These are phyloP conservation scores for Tetranychus cinnabarinus DNA, from an alignment of 1,140 invertebrate genomes.

Conservation along the genomic window DNA sequence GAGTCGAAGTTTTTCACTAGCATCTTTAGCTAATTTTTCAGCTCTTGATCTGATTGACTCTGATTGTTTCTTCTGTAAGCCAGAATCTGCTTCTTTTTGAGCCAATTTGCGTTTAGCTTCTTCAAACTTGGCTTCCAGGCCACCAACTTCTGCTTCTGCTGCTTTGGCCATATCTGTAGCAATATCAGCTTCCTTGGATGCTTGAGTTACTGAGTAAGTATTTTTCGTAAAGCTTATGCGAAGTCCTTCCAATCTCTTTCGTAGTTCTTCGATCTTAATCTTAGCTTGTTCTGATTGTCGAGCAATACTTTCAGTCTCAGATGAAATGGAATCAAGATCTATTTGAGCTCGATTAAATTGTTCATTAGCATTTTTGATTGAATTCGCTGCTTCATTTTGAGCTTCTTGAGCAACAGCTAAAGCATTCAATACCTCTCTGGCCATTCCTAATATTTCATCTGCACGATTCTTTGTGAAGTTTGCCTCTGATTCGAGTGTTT, in stretches of 20 bases:
- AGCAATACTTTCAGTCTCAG: slow-evolving; percentile 44
- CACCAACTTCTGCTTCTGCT: slow-evolving; percentile 23
- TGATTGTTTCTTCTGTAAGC: slow-evolving; percentile 40
- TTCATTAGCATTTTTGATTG: slow-evolving; percentile 49
- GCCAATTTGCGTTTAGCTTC: slow-evolving; percentile 31
- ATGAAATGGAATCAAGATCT: slow-evolving; percentile 42
- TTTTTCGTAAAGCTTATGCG: slow-evolving; percentile 51
- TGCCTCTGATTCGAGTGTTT: slow-evolving; percentile 44
- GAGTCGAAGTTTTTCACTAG: slow-evolving; percentile 43
- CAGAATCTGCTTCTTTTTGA: slow-evolving; percentile 34
- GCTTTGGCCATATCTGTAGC: slow-evolving; percentile 30
- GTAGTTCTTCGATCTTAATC: slow-evolving; percentile 37
- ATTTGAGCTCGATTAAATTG: slow-evolving; percentile 48
- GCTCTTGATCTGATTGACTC: slow-evolving; percentile 43
- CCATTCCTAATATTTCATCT: slow-evolving; percentile 34
- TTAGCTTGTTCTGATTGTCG: slow-evolving; percentile 44
- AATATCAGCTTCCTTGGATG: slow-evolving; percentile 27
- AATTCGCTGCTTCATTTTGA: slow-evolving; percentile 45
- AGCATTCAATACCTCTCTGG: slow-evolving; percentile 30
- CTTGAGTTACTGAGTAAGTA: slow-evolving; percentile 33
- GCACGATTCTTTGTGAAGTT: slow-evolving; percentile 36
- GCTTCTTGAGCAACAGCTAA: slow-evolving; percentile 42
- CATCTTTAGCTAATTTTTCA: slow-evolving; percentile 44
- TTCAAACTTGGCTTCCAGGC: slow-evolving; percentile 32
- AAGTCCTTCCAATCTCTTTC: slow-evolving; percentile 37